A percentile compares a stretch with the other conserved stretches of the same genome.
phyloP scores from a whole-genome alignment of 2,113 vertebrate genomes.

The Lepus europaeus region DNA sequence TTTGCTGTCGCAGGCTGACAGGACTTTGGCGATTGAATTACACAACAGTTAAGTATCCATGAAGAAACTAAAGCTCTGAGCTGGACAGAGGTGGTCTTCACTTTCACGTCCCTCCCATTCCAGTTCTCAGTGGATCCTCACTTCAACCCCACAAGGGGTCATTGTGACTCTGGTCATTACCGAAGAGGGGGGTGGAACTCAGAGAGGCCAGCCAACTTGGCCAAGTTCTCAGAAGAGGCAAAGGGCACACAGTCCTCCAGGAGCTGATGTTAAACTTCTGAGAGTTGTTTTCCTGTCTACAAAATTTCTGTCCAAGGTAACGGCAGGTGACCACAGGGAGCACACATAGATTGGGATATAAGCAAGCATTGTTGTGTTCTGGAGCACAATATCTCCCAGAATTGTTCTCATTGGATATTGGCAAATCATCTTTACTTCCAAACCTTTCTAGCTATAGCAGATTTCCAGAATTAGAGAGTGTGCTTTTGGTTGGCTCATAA shows the following conservation, averaged over 20 bases:
- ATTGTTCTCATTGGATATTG: not conserved
- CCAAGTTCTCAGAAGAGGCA: not conserved
- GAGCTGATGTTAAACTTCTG: not conserved
- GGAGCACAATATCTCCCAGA: not conserved
- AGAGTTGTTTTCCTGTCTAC: not conserved
- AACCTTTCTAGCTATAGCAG: not conserved
- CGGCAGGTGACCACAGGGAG: not conserved
- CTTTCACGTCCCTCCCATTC: not conserved
- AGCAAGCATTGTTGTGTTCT: not conserved
- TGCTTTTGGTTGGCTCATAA: not conserved
- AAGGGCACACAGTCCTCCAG: not conserved
- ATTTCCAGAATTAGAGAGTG: not conserved
- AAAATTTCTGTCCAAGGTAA: not conserved
- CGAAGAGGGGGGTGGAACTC: not conserved
- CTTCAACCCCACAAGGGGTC: not conserved
- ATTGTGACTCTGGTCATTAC: not conserved
- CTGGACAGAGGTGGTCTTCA: not conserved
- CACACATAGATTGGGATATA: not conserved
- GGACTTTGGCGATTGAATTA: not conserved
- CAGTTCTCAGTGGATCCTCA: not conserved
- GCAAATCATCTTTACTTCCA: not conserved
- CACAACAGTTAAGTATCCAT: not conserved
- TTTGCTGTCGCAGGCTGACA: not conserved
- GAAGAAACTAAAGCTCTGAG: not conserved
- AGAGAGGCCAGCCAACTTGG: not conserved